Percentiles rank a stretch among this genome's conserved stretches.
Conservation (phyloP, 2,113 vertebrate species). For the Entomyzon cyanotis region DNA sequence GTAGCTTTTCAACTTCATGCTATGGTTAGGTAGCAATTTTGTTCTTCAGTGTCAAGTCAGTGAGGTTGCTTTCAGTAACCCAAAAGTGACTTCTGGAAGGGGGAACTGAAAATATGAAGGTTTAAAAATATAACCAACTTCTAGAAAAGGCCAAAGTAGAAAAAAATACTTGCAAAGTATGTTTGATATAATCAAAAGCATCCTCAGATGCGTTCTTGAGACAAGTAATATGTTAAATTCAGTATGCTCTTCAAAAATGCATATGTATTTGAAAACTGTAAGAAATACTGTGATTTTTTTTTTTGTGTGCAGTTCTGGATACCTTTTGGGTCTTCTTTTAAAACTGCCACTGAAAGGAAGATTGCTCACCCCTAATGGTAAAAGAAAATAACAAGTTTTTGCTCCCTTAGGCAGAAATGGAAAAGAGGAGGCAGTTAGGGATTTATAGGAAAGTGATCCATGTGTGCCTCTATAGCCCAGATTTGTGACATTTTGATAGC, state of each 20-base stretch:
- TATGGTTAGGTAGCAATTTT: background rate
- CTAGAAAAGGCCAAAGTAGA: background rate
- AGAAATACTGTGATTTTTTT: background rate
- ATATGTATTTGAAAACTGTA: background rate
- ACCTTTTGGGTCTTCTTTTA: background rate
- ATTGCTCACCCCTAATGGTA: background rate
- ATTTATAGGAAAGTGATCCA: background rate
- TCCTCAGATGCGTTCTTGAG: background rate
- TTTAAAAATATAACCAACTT: background rate
- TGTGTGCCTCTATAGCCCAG: background rate
- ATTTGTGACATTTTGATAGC: background rate
- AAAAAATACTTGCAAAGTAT: background rate
- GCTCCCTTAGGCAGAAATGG: background rate
- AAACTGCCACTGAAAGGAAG: background rate
- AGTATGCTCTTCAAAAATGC: background rate
- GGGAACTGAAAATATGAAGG: background rate
- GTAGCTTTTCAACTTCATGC: background rate
- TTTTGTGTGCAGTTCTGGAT: background rate
- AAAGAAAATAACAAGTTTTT: background rate
- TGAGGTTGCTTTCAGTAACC: background rate
- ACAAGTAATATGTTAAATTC: background rate
- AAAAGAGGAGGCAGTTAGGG: background rate
- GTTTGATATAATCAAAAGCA: background rate
- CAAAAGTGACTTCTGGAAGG: background rate
- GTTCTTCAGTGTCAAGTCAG: background rate